Percentiles rank a stretch among this genome's conserved stretches.
Evolutionary conservation across 2,797 vertebrate species (phyloP).

Genomic region (Tinamus major): DNA sequence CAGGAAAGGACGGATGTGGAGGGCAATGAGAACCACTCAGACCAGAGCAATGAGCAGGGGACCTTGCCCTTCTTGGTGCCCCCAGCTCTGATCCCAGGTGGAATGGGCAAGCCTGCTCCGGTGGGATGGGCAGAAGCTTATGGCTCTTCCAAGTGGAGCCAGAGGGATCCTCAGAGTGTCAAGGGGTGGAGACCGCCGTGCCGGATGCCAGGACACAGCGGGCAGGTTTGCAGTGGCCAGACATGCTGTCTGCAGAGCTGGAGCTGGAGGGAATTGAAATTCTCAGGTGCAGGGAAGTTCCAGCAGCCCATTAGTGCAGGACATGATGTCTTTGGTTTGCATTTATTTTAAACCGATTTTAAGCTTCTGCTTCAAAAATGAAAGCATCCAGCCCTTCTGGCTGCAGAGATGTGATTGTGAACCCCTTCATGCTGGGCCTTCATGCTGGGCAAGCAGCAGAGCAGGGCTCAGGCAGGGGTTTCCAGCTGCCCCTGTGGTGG

Average conservation of each 20-base stretch:
- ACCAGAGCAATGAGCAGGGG: neutral
- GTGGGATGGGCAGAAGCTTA: neutral
- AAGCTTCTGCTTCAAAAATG: neutral
- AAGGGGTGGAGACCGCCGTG: too few relatives aligned
- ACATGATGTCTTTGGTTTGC: neutral
- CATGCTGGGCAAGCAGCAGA: neutral
- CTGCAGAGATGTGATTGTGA: neutral
- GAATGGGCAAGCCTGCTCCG: rapidly evolving
- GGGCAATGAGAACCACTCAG: neutral
- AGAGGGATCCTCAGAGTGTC: neutral
- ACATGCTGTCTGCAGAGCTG: rapidly evolving
- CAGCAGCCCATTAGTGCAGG: neutral
- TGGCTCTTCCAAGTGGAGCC: neutral
- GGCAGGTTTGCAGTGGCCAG: neutral
- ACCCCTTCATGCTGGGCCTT: too few relatives aligned
- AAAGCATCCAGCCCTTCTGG: rapidly evolving
- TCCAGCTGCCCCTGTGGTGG: neutral
- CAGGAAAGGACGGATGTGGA: neutral
- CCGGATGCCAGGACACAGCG: neutral
- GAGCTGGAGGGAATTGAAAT: neutral
- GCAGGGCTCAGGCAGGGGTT: neutral
- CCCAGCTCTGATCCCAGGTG: rapidly evolving
- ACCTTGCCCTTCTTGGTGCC: neutral
- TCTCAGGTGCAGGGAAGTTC: neutral
- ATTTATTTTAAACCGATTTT: neutral